A percentile compares a stretch with the other conserved stretches of the same genome.
These are phyloP conservation scores for Apodemus sylvaticus DNA, from an alignment of 2,113 vertebrate species.

Conservation along the genomic window DNA sequence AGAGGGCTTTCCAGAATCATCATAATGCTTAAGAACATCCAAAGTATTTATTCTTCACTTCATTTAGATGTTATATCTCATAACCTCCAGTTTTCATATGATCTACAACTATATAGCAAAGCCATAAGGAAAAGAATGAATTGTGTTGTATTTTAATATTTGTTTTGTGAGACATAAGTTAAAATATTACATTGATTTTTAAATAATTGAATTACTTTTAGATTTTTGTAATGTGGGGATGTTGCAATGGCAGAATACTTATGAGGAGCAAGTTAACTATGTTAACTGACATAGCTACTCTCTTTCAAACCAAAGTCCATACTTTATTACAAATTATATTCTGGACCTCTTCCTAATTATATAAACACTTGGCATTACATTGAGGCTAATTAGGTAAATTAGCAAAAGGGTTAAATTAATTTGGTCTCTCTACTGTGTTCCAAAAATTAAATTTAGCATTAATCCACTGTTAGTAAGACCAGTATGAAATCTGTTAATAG, in stretches of 20 bases:
- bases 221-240: not conserved
- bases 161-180: not conserved
- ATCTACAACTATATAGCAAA: not conserved
- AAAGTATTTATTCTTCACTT: not conserved
- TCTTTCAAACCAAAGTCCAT: not conserved
- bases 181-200: not conserved
- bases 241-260: not conserved
- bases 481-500: not conserved
- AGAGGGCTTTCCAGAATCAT: not conserved
- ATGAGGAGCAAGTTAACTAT: not conserved
- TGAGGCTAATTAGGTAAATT: slow-evolving; percentile 15
- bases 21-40: not conserved
- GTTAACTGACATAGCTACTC: not conserved
- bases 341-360: slow-evolving; percentile 40
- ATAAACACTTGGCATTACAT: not conserved
- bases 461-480: not conserved
- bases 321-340: slow-evolving; percentile 28
- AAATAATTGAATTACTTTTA: not conserved
- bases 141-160: not conserved
- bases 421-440: slow-evolving; percentile 30
- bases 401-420: slow-evolving; percentile 49
- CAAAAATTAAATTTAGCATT: slow-evolving; percentile 58
- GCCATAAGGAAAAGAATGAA: not conserved
- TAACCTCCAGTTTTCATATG: not conserved
- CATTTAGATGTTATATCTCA: not conserved